Evolutionary conservation across 2,797 vertebrate species (phyloP).

Genomic region (Florisuga fusca): DNA sequence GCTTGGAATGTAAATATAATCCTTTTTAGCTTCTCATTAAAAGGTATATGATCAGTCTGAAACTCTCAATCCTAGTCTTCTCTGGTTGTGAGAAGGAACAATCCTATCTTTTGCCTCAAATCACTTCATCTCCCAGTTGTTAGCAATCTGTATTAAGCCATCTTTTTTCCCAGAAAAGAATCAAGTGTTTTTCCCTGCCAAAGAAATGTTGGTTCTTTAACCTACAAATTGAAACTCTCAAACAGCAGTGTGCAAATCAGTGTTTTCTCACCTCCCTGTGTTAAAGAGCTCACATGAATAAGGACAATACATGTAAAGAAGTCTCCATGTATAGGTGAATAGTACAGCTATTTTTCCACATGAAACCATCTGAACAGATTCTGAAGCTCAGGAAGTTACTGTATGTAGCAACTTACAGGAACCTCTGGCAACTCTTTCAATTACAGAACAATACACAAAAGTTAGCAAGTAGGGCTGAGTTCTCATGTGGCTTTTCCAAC

Average conservation of each 20-base stretch:
- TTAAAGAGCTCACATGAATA: neutral
- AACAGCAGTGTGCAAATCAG: neutral
- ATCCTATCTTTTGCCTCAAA: conserved; percentile 9
- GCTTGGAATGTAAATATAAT: conserved; percentile 12
- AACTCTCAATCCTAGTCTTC: neutral
- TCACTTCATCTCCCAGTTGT: neutral
- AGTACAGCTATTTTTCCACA: neutral
- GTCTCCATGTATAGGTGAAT: neutral
- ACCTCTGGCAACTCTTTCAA: neutral
- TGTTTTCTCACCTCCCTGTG: neutral
- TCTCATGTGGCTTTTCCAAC: neutral
- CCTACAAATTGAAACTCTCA: neutral
- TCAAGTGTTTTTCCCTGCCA: neutral
- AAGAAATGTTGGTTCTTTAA: neutral
- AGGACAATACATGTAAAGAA: neutral
- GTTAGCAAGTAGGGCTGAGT: neutral
- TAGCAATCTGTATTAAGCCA: neutral
- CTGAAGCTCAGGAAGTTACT: neutral
- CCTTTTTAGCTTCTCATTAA: conserved; percentile 25
- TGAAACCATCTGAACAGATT: neutral
- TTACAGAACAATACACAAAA: neutral
- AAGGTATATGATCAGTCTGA: conserved; percentile 4
- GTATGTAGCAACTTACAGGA: neutral
- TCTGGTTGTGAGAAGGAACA: neutral
- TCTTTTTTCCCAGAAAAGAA: neutral